Evolutionary conservation across 2,113 vertebrate species (phyloP).

Genomic region (Hucho hucho): DNA sequence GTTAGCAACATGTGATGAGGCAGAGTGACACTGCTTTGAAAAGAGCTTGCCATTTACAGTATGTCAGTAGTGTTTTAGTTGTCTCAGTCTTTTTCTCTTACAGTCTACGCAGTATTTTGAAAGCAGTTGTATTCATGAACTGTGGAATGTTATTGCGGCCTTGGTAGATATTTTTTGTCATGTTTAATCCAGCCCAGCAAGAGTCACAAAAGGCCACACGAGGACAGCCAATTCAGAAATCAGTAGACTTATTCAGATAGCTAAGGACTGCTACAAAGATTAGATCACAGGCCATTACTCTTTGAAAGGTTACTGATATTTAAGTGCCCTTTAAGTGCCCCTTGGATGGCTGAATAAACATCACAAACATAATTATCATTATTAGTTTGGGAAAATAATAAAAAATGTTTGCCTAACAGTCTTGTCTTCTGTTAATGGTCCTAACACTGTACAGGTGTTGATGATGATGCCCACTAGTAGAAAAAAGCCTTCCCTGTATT

Average conservation of each 20-base stretch:
- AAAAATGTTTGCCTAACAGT: neutral
- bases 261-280: too few species aligned
- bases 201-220: too few species aligned
- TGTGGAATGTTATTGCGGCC: too few species aligned
- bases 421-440: neutral
- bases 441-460: too few species aligned
- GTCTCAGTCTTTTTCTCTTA: too few species aligned
- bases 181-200: too few species aligned
- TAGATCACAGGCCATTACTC: neutral
- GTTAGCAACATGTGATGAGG: constrained; percentile 24
- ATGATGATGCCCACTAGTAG: constrained; percentile 3
- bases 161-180: too few species aligned
- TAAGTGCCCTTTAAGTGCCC: neutral
- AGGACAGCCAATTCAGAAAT: too few species aligned
- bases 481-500: constrained; percentile 24
- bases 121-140: too few species aligned
- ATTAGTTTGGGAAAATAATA: neutral
- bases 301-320: neutral
- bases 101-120: too few species aligned
- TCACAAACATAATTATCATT: neutral
- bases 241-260: too few species aligned
- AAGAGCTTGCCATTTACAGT: constrained; percentile 47
- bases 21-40: constrained; percentile 37
- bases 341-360: neutral
- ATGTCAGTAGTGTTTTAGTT: too few species aligned